These are phyloP conservation scores for Caenorhabditis becei DNA, from an alignment of 2,888 invertebrate species.

Conservation along the genomic window DNA sequence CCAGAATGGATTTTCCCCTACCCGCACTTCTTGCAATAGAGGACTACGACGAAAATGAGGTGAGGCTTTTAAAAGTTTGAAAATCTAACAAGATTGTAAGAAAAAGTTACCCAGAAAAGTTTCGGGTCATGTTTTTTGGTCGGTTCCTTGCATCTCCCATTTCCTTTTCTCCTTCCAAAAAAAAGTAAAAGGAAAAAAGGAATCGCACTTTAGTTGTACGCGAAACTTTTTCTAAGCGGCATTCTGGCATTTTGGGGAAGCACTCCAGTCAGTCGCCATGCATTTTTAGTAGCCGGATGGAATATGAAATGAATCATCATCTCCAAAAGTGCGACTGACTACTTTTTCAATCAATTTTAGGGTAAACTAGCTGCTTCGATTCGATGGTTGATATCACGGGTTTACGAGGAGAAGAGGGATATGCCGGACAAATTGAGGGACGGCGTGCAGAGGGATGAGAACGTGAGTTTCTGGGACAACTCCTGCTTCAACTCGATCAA, in stretches of 20 bases:
- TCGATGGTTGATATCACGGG: conserved; percentile 79
- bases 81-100: no score
- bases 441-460: conserved; percentile 74
- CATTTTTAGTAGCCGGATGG: conserved; percentile 52
- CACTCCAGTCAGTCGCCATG: conserved; percentile 42
- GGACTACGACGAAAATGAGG: conserved; percentile 65
- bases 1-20: conserved; percentile 54
- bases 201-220: conserved; percentile 4
- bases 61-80: conserved; percentile 6
- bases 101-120: no score
- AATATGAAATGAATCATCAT: conserved; percentile 50
- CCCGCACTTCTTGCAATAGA: conserved; percentile 63
- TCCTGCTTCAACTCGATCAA: no score
- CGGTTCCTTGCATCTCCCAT: neutral
- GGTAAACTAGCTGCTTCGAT: conserved; percentile 80
- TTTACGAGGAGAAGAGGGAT: conserved; percentile 76
- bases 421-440: conserved; percentile 79
- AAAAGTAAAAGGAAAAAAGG: conserved; percentile 4
- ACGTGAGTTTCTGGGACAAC: no score
- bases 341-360: conserved; percentile 61
- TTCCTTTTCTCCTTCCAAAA: neutral
- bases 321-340: conserved; percentile 1
- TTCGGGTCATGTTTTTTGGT: no score
- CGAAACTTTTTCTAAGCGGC: conserved; percentile 37
- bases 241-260: conserved; percentile 6